phyloP scores from a whole-genome alignment of 2,888 invertebrate species.

The Anticlea derivata region DNA sequence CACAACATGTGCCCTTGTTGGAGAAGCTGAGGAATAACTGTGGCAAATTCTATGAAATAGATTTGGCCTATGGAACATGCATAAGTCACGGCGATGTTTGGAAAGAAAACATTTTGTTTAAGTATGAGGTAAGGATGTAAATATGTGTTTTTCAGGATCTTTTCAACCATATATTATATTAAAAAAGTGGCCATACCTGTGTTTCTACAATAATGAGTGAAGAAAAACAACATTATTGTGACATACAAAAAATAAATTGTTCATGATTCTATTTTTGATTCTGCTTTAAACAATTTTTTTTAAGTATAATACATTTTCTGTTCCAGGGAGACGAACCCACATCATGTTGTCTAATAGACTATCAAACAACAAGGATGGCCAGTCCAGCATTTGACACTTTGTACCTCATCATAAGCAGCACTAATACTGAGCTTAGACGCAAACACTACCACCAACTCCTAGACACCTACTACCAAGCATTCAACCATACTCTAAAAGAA shows the following conservation, averaged over 20 bases:
- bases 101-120: constrained; percentile 75
- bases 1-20: constrained; percentile 53
- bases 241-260: too few species aligned
- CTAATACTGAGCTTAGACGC: constrained; percentile 50
- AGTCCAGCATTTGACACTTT: constrained; percentile 69
- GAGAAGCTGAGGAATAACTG: constrained; percentile 52
- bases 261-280: too few species aligned
- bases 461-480: constrained; percentile 57
- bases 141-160: too few species aligned
- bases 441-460: constrained; percentile 51
- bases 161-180: too few species aligned
- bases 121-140: constrained; percentile 58
- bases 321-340: constrained; percentile 58
- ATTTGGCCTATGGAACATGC: constrained; percentile 50
- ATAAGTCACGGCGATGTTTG: constrained; percentile 77
- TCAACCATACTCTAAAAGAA: constrained; percentile 44
- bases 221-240: too few species aligned
- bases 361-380: constrained; percentile 63
- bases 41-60: constrained; percentile 46
- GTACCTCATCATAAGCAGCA: constrained; percentile 66
- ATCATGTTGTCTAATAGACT: constrained; percentile 71
- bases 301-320: constrained; percentile 21
- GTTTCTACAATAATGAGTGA: too few species aligned
- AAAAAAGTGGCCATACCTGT: too few species aligned
- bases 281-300: too few species aligned